Base-by-base conservation (phyloP, 2,113 vertebrate species). In the Ia io region DNA sequence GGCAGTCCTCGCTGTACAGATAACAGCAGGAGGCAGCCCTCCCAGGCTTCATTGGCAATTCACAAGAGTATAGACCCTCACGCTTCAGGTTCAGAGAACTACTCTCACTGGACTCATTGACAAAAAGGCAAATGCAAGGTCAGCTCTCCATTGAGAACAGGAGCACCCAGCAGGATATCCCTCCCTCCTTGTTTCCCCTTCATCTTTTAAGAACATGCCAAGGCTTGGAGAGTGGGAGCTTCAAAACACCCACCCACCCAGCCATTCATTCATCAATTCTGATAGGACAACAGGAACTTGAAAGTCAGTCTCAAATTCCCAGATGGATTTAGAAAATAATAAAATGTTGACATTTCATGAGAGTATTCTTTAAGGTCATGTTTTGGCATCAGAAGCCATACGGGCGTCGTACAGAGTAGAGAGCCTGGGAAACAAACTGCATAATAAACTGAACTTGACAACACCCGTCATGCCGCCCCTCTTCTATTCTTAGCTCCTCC, bases 261-360 rank as follows among this genome's bases (percentile, higher is more conserved):
- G 67, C 71, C 73, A 59, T 18, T 2, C 69, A 82, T 93, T 87
- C 63, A 95, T 79, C 32, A 84, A 25, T 42, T 79, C 82, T 61
- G 1, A 53, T 30, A 56, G 49, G 53, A 93, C 77, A 92, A 70
- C 14, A 37, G 73, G 82, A 84, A 84, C 67, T 92, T 28, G 88
- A 76, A 95, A 82, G 51, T 61, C 40, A 47, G 73, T 35, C 56
- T 87, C 53, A 82, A 84, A 85, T 70, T 93, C 61, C 77, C 82
- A 90, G 92, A 93, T 8, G 42, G 70, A 88, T 96, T 97, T 96
- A 95, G 96, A 96, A 97, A 86, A 96, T 84, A 85, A 96, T 22
- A 85, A 94, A 97, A 74, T 2, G 1, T 88, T 97, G 96, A 80
- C 69, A 93, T 97, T 97, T 97, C 56, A 82, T 69, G 47, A 93